These are phyloP conservation scores for Lytechinus variegatus DNA, from an alignment of 35 echinoderm and acorn worm species.

Conservation along the genomic window DNA sequence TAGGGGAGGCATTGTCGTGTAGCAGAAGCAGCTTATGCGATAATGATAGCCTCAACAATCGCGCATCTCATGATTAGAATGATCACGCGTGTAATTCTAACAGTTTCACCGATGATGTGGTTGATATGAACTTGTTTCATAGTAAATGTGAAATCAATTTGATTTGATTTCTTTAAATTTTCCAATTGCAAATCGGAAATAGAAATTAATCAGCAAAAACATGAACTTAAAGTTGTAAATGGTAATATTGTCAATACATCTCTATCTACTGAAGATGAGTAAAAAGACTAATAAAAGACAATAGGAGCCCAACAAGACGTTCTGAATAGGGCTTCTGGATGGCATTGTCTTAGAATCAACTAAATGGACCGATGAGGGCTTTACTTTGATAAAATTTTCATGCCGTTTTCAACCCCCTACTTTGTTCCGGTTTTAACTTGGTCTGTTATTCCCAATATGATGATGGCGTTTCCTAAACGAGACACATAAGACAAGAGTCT, in stretches of 20 bases:
- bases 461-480: not conserved
- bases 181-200: too few species aligned
- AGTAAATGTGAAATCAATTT: too few species aligned
- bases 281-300: not conserved
- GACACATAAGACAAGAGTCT: not conserved
- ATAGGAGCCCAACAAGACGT: not conserved
- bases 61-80: not conserved
- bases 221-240: too few species aligned
- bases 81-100: not conserved
- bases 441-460: not conserved
- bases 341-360: not conserved
- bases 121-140: too few species aligned
- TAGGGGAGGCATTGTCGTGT: not conserved
- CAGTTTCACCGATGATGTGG: too few species aligned
- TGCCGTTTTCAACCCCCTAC: not conserved
- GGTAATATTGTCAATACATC: not conserved
- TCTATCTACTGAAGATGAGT: not conserved
- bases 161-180: too few species aligned
- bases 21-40: not conserved
- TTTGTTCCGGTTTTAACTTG: not conserved
- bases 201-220: too few species aligned
- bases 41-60: not conserved
- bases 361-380: not conserved
- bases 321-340: not conserved
- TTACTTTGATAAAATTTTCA: not conserved